Evolutionary conservation across 1,140 invertebrate species (phyloP).

Genomic region (Habropoda laboriosa): DNA sequence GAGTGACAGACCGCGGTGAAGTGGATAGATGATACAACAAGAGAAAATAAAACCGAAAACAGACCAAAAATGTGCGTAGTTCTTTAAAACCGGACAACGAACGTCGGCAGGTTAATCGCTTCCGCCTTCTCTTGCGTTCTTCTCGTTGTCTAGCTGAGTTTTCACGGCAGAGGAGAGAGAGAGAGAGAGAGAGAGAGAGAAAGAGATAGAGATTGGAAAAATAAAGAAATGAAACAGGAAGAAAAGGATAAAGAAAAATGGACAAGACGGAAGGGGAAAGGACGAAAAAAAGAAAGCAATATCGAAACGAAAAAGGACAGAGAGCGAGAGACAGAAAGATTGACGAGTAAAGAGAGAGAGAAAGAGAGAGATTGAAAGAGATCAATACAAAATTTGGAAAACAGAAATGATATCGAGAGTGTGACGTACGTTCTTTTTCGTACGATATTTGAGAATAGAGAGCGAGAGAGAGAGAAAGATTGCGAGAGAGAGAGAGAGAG

Average conservation of each 20-base stretch:
- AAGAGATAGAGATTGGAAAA: slow-evolving; percentile 26
- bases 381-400: slow-evolving; percentile 54
- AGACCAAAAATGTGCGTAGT: slow-evolving; percentile 30
- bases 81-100: slow-evolving; percentile 50
- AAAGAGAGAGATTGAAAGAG: slow-evolving; percentile 42
- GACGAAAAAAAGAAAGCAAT: too few relatives aligned
- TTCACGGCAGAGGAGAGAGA: slow-evolving; percentile 18
- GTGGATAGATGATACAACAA: slow-evolving; percentile 4
- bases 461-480: slow-evolving; percentile 5
- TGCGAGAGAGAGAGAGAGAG: slow-evolving; percentile 11
- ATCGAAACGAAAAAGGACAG: too few relatives aligned
- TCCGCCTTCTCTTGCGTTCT: slow-evolving; percentile 68
- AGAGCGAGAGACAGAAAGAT: slow-evolving; percentile 42
- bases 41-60: slow-evolving; percentile 37
- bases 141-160: slow-evolving; percentile 53
- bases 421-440: slow-evolving; percentile 60
- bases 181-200: slow-evolving; percentile 44
- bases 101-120: slow-evolving; percentile 64
- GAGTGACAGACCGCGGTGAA: slow-evolving; percentile 49
- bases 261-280: slow-evolving; percentile 14
- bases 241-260: too few relatives aligned
- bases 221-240: too few relatives aligned
- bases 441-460: slow-evolving; percentile 17
- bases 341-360: slow-evolving; percentile 22
- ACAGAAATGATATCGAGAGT: slow-evolving; percentile 42